These are phyloP conservation scores for Zaprionus davidi DNA, from an alignment of 1,140 invertebrate species.

Conservation along the genomic window DNA sequence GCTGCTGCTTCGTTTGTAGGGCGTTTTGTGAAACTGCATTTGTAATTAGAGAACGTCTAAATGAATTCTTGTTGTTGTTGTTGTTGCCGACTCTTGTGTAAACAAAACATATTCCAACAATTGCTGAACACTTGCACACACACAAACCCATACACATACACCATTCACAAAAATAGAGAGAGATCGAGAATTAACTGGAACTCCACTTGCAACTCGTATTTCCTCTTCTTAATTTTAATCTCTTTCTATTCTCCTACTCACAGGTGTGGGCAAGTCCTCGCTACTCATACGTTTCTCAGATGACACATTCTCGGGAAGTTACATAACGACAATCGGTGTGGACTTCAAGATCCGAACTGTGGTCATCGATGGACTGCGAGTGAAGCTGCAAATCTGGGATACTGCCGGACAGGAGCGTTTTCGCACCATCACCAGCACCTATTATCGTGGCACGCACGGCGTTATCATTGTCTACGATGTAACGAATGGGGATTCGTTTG, in stretches of 20 bases:
- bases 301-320: conserved; percentile 98
- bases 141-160: neutral
- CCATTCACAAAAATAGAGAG: neutral
- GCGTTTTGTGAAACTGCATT: conserved; percentile 19
- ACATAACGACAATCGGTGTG: conserved; percentile 99
- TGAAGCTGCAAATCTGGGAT: conserved; percentile 99
- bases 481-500: conserved; percentile 99
- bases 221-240: neutral
- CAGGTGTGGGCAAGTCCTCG: conserved; percentile 99
- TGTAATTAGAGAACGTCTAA: conserved; percentile 35
- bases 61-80: conserved; percentile 17
- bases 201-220: neutral
- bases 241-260: conserved; percentile 74
- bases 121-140: conserved; percentile 13
- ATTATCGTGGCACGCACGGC: conserved; percentile 99
- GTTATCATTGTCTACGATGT: conserved; percentile 99
- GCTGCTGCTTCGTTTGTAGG: conserved; percentile 4
- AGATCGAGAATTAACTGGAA: neutral
- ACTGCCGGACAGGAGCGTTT: conserved; percentile 94
- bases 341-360: conserved; percentile 99
- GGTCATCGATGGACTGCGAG: conserved; percentile 95
- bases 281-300: conserved; percentile 98
- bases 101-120: conserved; percentile 22
- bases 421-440: conserved; percentile 87
- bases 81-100: conserved; percentile 8